These are phyloP conservation scores for Hycleus cichorii DNA, from an alignment of 1,140 invertebrate species.

Conservation along the genomic window DNA sequence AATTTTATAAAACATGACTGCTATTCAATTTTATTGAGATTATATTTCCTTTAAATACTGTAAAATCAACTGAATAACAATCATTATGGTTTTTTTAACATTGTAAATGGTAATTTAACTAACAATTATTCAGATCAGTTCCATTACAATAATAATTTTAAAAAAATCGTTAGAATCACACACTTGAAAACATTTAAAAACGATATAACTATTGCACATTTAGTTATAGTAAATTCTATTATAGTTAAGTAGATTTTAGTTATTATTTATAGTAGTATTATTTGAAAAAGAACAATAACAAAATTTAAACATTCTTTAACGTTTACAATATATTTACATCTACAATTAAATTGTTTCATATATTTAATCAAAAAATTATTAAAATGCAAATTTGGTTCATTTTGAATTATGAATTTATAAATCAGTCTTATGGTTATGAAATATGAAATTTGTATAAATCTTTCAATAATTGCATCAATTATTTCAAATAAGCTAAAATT, in stretches of 20 bases:
- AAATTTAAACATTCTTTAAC: constrained; percentile 1
- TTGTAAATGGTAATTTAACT: too few relatives aligned
- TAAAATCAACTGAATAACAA: too few relatives aligned
- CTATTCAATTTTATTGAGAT: too few relatives aligned
- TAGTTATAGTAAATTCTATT: neutral
- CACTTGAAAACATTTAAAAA: constrained; percentile 12
- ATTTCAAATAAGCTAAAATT: too few relatives aligned
- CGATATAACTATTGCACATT: constrained; percentile 13
- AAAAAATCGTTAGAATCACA: constrained; percentile 11
- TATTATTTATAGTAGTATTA: too few relatives aligned
- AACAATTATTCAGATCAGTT: constrained; percentile 4
- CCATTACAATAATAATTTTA: neutral
- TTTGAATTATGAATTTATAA: constrained; percentile 6
- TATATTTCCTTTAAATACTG: too few relatives aligned
- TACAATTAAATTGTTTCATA: constrained; percentile 3
- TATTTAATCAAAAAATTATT: constrained; percentile 11
- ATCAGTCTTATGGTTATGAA: constrained; percentile 12
- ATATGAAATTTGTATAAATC: constrained; percentile 4
- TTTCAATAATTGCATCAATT: constrained; percentile 3
- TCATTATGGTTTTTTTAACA: too few relatives aligned
- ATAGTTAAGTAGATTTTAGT: too few relatives aligned
- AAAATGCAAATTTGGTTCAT: constrained; percentile 16
- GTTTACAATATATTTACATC: constrained; percentile 5
- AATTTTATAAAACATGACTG: too few relatives aligned
- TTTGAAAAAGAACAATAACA: neutral